phyloP scores from a whole-genome alignment of 1,140 invertebrate species.

The Lethocerus indicus region DNA sequence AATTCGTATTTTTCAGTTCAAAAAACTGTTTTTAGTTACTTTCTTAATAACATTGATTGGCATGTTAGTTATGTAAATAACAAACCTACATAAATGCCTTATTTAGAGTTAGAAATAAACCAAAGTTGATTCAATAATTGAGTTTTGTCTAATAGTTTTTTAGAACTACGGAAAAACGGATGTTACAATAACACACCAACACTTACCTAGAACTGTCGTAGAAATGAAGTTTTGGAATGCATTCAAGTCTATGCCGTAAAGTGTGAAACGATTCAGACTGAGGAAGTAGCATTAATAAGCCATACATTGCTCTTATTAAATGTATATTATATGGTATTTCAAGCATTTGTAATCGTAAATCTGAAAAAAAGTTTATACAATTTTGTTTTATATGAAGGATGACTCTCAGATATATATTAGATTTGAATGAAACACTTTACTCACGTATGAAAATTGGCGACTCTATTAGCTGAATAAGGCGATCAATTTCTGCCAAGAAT shows the following conservation, averaged over 20 bases:
- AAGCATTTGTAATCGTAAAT: conserved; percentile 80
- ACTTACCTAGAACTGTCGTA: conserved; percentile 12
- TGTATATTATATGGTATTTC: conserved; percentile 55
- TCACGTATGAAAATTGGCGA: conserved; percentile 98
- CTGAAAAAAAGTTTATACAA: conserved; percentile 30
- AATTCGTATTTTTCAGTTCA: too few relatives aligned
- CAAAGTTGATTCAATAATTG: not conserved
- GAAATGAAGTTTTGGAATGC: conserved; percentile 52
- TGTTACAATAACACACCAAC: not conserved
- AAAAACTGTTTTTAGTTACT: too few relatives aligned
- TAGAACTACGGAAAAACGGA: too few relatives aligned
- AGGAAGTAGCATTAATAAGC: conserved; percentile 91
- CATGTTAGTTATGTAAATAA: too few relatives aligned
- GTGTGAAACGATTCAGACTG: conserved; percentile 92
- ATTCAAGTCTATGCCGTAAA: conserved; percentile 71
- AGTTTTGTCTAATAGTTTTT: not conserved
- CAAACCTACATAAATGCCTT: too few relatives aligned
- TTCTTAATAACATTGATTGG: too few relatives aligned
- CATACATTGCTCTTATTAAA: conserved; percentile 81
- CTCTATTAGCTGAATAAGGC: conserved; percentile 92
- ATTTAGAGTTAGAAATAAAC: not conserved
- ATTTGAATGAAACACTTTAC: conserved; percentile 25
- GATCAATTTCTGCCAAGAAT: conserved; percentile 90
- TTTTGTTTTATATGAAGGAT: not conserved
- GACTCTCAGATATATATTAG: not conserved